Evolutionary conservation across 92 coral and sea anemone genomes (phyloP), one percentile per base, ranked within the genome.

Genomic region (Parazoanthus swiftii): DNA sequence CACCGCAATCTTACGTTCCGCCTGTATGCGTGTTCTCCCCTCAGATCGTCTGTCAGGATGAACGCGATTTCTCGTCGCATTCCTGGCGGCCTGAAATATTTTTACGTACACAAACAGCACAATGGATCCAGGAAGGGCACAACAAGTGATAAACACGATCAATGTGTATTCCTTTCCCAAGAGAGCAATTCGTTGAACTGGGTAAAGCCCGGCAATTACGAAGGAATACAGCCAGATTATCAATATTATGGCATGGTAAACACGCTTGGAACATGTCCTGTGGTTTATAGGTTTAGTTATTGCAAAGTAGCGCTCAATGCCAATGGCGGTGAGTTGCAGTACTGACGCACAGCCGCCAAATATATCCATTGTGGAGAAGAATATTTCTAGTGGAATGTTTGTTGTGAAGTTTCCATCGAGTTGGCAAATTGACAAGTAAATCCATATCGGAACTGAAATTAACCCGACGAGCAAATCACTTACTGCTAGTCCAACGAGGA

Each of bases 281-380:
- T 92, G 91, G 33, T 91, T 58, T 18, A 89, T 79, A 0, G 97
- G 97, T 84, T 91, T 79, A 0, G 95, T 89, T 71, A 94, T 88
- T 11, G 97, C 94, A 35, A 94, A 71, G 54, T 82, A 91, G 1
- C 97, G 77, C 72, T 94, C 97, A 8, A 92, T 81, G 42, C 97
- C 92, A 26, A 94, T 92, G 20, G 89, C 90, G 13, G 95, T 94
- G 36, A 94, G 85, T 66, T 94, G 97, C 4, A 94, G 91, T 1
- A 94, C 92, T 8, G 97, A 92, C 3, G 97, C 92, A 76, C 91
- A 75, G 25, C 95, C 93, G 74, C 97, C 92, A 84, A 94, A 93
- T 8, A 92, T 88, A 48, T 94, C 97, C 74, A 94, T 91, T n/a
- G 91, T 92, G 43, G 92, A 89, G 84, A 93, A 94, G 21, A 94